Evolutionary conservation across 2,797 vertebrate genomes (phyloP), one percentile per base, ranked within the genome.

Genomic region (Anomalospiza imberbis): DNA sequence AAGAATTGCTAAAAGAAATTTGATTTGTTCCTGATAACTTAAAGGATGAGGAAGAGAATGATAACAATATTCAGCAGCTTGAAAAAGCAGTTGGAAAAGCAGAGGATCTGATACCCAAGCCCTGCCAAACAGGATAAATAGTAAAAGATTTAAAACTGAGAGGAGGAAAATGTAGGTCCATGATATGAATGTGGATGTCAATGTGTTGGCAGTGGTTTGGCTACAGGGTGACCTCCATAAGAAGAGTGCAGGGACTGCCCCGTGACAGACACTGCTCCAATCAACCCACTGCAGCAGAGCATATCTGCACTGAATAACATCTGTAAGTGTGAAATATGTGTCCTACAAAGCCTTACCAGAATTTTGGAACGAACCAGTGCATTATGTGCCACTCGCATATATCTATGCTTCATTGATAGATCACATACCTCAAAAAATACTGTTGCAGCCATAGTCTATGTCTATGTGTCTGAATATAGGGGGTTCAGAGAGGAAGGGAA

Each of bases 121-220:
- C 10, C 21, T 38, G 34, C 63, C 28, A 32, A 20, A 51, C 5
- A 63, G 28, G 20, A 34, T 63, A 82, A 73, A 60, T 34, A 58
- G 17, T 5, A 34, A 21, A 58, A 62, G 1, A 44, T 48, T 74
- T 80, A 18, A 70, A 70, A 75, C 8, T 31, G 38, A 53, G 71
- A 58, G 17, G 7, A 44, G 8, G 34, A 58, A 73, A 85, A 53
- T n/a, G 13, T 20, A 47, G 7, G 12, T 42, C 77, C 10, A 24
- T 67, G 14, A 31, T 31, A 22, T 0, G 2, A 44, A 51, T 0
- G 1, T 47, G 29, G 21, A 11, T 57, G 17, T 14, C 26, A 17
- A 3, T 15, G 29, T 19, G 15, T 38, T 21, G 38, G n/a, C 29
- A 67, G 29, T 4, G 12, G 4, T 40, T 10, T 2, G 9, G 28